phyloP scores from a whole-genome alignment of 2,113 vertebrate genomes.

The Pycnonotus jocosus region DNA sequence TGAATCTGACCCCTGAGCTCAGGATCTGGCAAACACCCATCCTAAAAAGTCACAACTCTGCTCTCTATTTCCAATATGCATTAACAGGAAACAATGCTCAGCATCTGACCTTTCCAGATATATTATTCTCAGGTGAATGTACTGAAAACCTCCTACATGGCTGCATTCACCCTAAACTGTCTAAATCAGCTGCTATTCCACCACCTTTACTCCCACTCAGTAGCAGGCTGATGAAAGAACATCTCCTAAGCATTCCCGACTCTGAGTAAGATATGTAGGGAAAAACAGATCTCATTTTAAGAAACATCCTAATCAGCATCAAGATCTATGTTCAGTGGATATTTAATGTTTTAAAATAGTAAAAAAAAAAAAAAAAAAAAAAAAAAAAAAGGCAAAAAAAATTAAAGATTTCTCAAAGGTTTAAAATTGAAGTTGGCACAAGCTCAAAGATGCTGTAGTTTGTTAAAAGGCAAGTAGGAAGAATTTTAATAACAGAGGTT shows the following conservation, averaged over 20 bases:
- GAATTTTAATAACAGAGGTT: neutral
- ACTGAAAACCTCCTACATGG: neutral
- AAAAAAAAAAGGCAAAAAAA: no score
- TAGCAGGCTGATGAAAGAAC: neutral
- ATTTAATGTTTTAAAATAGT: neutral
- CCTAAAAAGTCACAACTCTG: neutral
- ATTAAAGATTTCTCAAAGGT: neutral
- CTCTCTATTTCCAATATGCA: neutral
- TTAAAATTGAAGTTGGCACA: neutral
- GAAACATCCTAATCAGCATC: neutral
- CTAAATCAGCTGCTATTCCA: neutral
- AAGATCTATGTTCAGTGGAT: neutral
- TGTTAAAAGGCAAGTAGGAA: neutral
- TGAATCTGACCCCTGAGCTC: neutral
- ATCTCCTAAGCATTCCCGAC: neutral
- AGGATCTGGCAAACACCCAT: neutral
- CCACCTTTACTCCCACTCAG: neutral
- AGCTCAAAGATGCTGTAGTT: neutral
- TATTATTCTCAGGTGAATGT: neutral
- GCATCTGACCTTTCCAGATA: neutral
- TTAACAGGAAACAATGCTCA: neutral
- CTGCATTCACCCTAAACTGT: neutral
- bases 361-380: neutral
- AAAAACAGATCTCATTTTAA: neutral
- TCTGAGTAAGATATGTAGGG: neutral